Conservation (phyloP, 2,888 invertebrate species). For the Odontocerum albicorne region DNA sequence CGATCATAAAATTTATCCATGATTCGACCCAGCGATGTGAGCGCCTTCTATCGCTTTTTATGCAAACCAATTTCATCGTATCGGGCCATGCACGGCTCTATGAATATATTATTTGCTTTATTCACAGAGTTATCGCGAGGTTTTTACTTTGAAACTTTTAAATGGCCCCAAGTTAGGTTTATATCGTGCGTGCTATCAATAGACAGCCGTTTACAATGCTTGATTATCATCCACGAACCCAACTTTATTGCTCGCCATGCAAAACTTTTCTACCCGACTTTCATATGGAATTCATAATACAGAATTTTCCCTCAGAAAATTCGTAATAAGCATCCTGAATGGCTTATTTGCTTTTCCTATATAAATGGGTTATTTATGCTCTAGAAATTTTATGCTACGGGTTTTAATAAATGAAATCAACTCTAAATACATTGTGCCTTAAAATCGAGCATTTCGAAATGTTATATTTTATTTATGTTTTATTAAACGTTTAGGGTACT, state of each 20-base stretch:
- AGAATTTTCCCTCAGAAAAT: neutral
- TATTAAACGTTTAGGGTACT: too few species aligned
- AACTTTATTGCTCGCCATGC: neutral
- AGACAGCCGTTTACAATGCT: conserved; percentile 26
- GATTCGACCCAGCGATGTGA: conserved; percentile 5
- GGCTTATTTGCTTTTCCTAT: neutral
- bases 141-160: conserved; percentile 25
- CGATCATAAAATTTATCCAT: too few species aligned
- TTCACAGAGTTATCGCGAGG: conserved; percentile 24
- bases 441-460: too few species aligned
- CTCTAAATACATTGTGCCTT: too few species aligned
- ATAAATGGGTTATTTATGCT: neutral
- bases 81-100: conserved; percentile 22
- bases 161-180: conserved; percentile 21
- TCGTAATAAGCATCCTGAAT: neutral
- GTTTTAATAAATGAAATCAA: neutral
- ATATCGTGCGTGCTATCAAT: conserved; percentile 30
- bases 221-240: conserved; percentile 16
- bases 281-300: conserved; percentile 6
- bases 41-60: conserved; percentile 10
- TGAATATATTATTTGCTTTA: conserved; percentile 32
- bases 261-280: neutral
- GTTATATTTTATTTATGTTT: too few species aligned
- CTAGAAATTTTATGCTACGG: neutral
- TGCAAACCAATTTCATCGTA: conserved; percentile 26